Conservation (phyloP, 1,140 invertebrate species). For the Pectinophora gossypiella region DNA sequence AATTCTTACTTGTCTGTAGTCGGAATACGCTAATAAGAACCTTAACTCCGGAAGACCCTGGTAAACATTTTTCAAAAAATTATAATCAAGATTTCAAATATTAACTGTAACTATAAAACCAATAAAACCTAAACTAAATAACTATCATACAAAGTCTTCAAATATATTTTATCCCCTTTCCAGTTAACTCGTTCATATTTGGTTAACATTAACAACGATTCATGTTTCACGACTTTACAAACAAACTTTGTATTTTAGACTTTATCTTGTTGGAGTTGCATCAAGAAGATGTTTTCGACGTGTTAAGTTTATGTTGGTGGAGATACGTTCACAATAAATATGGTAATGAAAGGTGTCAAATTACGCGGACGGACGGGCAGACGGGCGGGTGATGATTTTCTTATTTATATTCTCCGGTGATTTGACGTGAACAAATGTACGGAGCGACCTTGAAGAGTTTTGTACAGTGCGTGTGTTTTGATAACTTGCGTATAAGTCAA, state of each 20-base stretch:
- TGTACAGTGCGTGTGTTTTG: too few species aligned
- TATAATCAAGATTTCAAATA: too few species aligned
- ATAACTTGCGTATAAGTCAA: too few species aligned
- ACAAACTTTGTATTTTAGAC: not conserved
- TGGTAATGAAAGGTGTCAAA: constrained; percentile 36
- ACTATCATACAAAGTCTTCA: not conserved
- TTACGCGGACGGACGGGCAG: constrained; percentile 29
- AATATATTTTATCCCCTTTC: constrained; percentile 29
- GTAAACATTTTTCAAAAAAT: too few species aligned
- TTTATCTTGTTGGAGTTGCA: not conserved
- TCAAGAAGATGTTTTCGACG: not conserved
- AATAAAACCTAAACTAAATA: not conserved
- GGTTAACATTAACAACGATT: constrained; percentile 22
- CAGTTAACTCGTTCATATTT: constrained; percentile 31
- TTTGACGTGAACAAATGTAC: constrained; percentile 17
- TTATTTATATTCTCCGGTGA: constrained; percentile 9
- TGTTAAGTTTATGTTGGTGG: not conserved
- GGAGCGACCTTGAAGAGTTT: constrained; percentile 20
- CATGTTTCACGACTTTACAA: not conserved
- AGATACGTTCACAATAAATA: constrained; percentile 14
- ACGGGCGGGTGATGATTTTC: constrained; percentile 16
- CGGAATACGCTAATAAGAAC: too few species aligned
- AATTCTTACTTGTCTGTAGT: too few species aligned
- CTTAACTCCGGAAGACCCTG: too few species aligned
- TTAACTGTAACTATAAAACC: too few species aligned